Evolutionary conservation across 2,113 vertebrate species (phyloP).

Genomic region (Struthidea cinerea): DNA sequence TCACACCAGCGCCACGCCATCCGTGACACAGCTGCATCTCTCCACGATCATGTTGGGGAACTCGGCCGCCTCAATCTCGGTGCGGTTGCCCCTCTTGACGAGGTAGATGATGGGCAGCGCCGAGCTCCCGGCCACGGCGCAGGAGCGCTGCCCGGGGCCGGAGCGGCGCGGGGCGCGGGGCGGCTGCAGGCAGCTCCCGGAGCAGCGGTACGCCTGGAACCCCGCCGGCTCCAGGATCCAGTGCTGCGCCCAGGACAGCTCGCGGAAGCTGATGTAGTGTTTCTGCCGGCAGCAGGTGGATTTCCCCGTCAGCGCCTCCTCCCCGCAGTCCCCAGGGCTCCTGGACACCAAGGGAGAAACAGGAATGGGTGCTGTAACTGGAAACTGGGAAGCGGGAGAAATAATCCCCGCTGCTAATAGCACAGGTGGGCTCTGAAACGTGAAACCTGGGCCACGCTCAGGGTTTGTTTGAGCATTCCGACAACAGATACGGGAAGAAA

Average conservation of each 20-base stretch:
- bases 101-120: constrained; percentile 88
- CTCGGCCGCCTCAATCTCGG: constrained; percentile 86
- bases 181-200: constrained; percentile 76
- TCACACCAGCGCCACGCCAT: constrained; percentile 78
- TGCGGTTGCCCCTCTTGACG: constrained; percentile 84
- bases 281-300: constrained; percentile 81
- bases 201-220: constrained; percentile 81
- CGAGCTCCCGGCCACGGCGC: constrained; percentile 74
- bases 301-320: constrained; percentile 11
- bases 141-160: constrained; percentile 74
- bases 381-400: neutral
- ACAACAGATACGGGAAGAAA: neutral
- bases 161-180: constrained; percentile 43
- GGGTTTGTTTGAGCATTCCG: neutral
- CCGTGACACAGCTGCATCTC: constrained; percentile 78
- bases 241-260: constrained; percentile 82
- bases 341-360: constrained; percentile 37
- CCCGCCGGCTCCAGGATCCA: constrained; percentile 85
- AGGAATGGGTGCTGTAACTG: neutral
- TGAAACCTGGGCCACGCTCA: neutral
- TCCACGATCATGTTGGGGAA: constrained; percentile 87
- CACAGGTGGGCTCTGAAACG: fast-evolving
- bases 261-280: constrained; percentile 81
- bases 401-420: neutral
- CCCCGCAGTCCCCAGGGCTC: constrained; percentile 79